Base-by-base conservation (phyloP, 2,113 vertebrate genomes). In the Lepidothrix coronata region DNA sequence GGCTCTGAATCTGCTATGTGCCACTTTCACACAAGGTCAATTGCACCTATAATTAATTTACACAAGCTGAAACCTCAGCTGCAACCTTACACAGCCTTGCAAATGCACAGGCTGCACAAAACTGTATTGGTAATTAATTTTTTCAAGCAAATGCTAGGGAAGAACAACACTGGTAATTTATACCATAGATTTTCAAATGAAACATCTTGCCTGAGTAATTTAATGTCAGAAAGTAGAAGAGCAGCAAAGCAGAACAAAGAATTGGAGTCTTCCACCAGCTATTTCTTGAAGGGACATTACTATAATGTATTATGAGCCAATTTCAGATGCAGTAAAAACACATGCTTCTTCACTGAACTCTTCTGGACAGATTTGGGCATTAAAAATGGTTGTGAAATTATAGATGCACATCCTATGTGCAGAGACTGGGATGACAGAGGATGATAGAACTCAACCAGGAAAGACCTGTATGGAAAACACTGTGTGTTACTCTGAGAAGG, bases 111-210 rank as follows among this genome's bases (percentile, higher is more conserved):
- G 46, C 83, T 86, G 85, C 61, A 85, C 35, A 82, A 82, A 91
- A 75, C 41, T 44, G 8, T 65, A 49, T 39, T 75, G 77, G 77
- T 73, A 96, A 96, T 96, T 96, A 96, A 89, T 94, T 95, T 89
- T 89, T 93, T 96, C 94, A 95, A 79, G 84, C 28, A 94, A 95
- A 92, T 95, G 44, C 62, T 95, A 70, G 93, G 70, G 81, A 61
- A 91, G 84, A 91, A 72, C 77, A 95, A 79, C 84, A 91, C 66
- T 87, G 52, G 89, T 82, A 96, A 96, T 95, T 96, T 95, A 87
- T 49, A 81, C 84, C 62, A 89, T 62, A 91, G 93, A 91, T 93
- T 93, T 85, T 95, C 84, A 95, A 97, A 95, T 85, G 80, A 94
- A 97, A 65, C 89, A 79, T 85, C 62, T 87, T 12, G 52, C 71